A percentile compares a stretch with the other conserved stretches of the same genome.
These are phyloP conservation scores for Disparrhopalites patrizii DNA, from an alignment of 2,888 invertebrate genomes.

Conservation along the genomic window DNA sequence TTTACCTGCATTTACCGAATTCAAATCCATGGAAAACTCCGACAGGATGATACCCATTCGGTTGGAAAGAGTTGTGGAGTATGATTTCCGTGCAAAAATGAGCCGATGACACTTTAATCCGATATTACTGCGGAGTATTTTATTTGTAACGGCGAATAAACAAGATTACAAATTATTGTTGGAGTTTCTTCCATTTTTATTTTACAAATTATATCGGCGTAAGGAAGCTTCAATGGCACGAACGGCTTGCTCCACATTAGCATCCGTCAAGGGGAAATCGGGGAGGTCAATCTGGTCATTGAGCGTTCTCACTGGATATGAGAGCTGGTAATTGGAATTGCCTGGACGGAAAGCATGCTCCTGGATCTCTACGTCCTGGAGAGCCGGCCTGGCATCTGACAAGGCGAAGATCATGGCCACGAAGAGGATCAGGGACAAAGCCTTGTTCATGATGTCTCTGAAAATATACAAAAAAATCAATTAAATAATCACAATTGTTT, in stretches of 20 bases:
- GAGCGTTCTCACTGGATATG: not conserved
- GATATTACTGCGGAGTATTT: not conserved
- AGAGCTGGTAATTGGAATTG: constrained; percentile 19
- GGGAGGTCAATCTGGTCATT: constrained; percentile 24
- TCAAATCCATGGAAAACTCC: constrained; percentile 18
- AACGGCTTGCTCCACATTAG: constrained; percentile 22
- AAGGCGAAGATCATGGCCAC: not conserved
- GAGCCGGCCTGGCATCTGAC: constrained; percentile 1
- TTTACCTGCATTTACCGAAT: constrained; percentile 25
- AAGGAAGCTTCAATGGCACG: constrained; percentile 19
- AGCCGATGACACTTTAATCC: too few species aligned
- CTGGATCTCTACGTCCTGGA: constrained; percentile 13
- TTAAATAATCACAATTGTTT: not conserved
- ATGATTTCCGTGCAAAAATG: too few species aligned
- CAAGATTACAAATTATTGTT: too few species aligned
- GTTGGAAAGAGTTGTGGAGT: too few species aligned
- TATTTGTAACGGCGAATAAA: too few species aligned
- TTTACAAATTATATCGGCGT: constrained; percentile 6
- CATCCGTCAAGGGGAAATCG: constrained; percentile 21
- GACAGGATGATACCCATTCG: too few species aligned
- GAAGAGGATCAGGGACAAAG: not conserved
- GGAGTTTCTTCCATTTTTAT: not conserved
- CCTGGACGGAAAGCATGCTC: constrained; percentile 14
- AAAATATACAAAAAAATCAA: too few species aligned
- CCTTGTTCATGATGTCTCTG: constrained; percentile 5